These are phyloP conservation scores for Sebastes minor DNA, from an alignment of 2,797 vertebrate genomes.

Conservation along the genomic window DNA sequence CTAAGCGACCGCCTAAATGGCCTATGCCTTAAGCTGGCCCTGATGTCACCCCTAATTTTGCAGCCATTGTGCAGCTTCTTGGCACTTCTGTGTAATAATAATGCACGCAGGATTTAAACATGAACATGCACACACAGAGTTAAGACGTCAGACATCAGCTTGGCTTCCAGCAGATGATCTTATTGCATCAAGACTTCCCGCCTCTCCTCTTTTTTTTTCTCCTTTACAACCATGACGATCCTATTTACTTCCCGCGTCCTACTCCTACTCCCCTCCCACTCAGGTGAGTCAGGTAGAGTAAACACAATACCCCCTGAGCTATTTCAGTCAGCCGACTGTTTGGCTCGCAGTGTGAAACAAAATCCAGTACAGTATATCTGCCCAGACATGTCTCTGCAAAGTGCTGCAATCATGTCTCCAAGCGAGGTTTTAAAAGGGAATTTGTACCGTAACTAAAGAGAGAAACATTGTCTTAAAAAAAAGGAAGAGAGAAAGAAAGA, in stretches of 20 bases:
- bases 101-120: background rate
- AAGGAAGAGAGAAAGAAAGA: constrained; percentile 3
- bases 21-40: too few relatives aligned
- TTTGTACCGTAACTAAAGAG: background rate
- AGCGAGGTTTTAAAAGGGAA: background rate
- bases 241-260: background rate
- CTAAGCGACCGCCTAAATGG: too few relatives aligned
- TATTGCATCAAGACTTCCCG: constrained; percentile 23
- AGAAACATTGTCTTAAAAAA: background rate
- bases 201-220: background rate
- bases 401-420: background rate
- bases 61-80: background rate
- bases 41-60: background rate
- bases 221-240: background rate
- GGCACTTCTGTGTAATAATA: background rate
- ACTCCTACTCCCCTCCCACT: background rate
- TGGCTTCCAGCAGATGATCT: background rate
- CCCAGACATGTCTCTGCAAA: constrained; percentile 8
- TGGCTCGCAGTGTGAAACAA: background rate
- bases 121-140: background rate
- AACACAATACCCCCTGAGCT: background rate
- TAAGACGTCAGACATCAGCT: constrained; percentile 14
- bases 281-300: constrained; percentile 30
- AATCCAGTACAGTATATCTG: background rate
- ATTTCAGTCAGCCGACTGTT: constrained; percentile 14